Percentiles rank a stretch among this genome's conserved stretches.
Evolutionary conservation across 2,113 vertebrate genomes (phyloP).

Genomic region (Rhagologus leucostigma): DNA sequence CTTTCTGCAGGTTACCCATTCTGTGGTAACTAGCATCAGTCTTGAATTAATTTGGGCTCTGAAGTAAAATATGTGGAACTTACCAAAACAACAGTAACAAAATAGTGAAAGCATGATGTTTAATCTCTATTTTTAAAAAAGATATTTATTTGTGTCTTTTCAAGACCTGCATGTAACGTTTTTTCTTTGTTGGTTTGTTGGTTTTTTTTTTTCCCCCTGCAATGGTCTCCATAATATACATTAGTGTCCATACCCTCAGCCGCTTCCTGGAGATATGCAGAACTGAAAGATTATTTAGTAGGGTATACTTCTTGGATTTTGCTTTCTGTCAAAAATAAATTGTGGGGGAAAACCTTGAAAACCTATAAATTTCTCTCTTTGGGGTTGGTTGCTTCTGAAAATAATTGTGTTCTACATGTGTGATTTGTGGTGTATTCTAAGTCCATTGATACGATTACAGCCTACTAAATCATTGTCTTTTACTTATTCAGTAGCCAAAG

Average conservation of each 20-base stretch:
- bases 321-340: background rate
- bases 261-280: background rate
- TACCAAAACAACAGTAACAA: background rate
- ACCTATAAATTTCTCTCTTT: background rate
- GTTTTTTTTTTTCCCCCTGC: too few species aligned
- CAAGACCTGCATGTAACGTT: background rate
- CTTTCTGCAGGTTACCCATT: background rate
- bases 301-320: background rate
- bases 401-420: background rate
- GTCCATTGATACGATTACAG: background rate
- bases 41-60: background rate
- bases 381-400: background rate
- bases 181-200: background rate
- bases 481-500: background rate
- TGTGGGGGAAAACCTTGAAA: background rate
- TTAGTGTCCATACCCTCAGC: background rate
- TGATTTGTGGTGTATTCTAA: background rate
- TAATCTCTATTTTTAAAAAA: background rate
- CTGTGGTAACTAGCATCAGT: background rate
- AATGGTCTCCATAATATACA: background rate
- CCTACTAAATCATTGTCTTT: background rate
- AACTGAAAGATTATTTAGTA: background rate
- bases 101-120: background rate
- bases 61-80: background rate
- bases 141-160: background rate